phyloP scores from a whole-genome alignment of 2,113 vertebrate species.

The Grammomys dolichurus region DNA sequence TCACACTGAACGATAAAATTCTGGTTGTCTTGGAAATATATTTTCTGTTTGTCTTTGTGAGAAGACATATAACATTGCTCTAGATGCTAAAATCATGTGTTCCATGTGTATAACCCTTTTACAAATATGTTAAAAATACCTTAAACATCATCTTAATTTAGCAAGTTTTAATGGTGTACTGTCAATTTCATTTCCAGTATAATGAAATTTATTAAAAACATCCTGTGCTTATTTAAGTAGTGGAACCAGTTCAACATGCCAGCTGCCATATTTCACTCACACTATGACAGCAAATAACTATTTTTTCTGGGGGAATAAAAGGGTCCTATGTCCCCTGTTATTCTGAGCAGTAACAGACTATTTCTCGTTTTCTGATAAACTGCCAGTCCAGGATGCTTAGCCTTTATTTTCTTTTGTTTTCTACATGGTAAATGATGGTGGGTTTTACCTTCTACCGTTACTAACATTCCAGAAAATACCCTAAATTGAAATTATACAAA shows the following conservation, averaged over 20 bases:
- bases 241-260: background rate
- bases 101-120: background rate
- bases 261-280: conserved; percentile 33
- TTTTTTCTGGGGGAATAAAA: conserved; percentile 22
- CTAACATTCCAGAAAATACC: conserved; percentile 34
- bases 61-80: background rate
- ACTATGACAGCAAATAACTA: conserved; percentile 46
- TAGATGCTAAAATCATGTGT: conserved; percentile 14
- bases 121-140: background rate
- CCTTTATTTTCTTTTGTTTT: conserved; percentile 54
- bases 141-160: conserved; percentile 35
- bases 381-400: background rate
- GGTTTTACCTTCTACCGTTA: background rate
- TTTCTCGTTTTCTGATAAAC: conserved; percentile 1
- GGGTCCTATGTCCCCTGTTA: conserved; percentile 8
- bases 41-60: conserved; percentile 7
- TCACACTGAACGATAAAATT: background rate
- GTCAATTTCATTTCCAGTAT: conserved; percentile 28
- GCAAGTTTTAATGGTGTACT: background rate
- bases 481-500: background rate
- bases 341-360: background rate
- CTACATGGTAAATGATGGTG: background rate
- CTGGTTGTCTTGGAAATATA: background rate
- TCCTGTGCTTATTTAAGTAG: conserved; percentile 9
- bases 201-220: conserved; percentile 41